A percentile compares a stretch with the other conserved stretches of the same genome.
Conservation (phyloP, 1,140 invertebrate genomes). For the Propsilocerus akamusi region DNA sequence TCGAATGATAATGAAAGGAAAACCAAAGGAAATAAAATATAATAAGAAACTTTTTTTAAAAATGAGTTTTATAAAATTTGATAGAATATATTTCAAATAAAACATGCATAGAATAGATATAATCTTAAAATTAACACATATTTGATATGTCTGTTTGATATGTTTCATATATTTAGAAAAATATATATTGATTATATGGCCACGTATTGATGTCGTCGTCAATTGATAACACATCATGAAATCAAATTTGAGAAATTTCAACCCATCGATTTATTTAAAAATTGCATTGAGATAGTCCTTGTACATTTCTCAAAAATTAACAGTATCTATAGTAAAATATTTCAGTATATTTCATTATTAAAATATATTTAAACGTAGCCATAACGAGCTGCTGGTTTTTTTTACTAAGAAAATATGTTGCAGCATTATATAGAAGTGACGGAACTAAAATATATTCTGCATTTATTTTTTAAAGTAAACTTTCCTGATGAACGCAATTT, state of each 20-base stretch:
- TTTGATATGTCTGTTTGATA: too few relatives aligned
- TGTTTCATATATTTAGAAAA: too few relatives aligned
- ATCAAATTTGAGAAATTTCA: not conserved
- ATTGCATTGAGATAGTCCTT: slow-evolving; percentile 6
- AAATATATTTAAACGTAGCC: slow-evolving; percentile 5
- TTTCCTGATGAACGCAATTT: too few relatives aligned
- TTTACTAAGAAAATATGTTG: not conserved
- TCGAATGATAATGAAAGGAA: too few relatives aligned
- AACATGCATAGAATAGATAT: too few relatives aligned
- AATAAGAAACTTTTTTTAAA: too few relatives aligned
- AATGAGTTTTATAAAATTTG: too few relatives aligned
- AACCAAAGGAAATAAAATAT: too few relatives aligned
- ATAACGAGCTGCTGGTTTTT: too few relatives aligned
- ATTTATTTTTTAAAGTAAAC: too few relatives aligned
- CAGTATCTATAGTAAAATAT: not conserved
- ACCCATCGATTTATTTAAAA: not conserved
- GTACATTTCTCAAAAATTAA: slow-evolving; percentile 2
- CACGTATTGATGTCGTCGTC: slow-evolving; percentile 6
- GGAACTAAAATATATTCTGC: not conserved
- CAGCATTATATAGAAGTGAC: not conserved
- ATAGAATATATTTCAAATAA: too few relatives aligned
- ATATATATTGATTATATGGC: slow-evolving; percentile 5
- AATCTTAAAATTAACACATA: too few relatives aligned
- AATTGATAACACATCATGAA: slow-evolving; percentile 4
- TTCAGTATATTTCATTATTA: slow-evolving; percentile 6